These are phyloP conservation scores for Megathymus violae DNA, from an alignment of 1,140 invertebrate genomes.

Conservation along the genomic window DNA sequence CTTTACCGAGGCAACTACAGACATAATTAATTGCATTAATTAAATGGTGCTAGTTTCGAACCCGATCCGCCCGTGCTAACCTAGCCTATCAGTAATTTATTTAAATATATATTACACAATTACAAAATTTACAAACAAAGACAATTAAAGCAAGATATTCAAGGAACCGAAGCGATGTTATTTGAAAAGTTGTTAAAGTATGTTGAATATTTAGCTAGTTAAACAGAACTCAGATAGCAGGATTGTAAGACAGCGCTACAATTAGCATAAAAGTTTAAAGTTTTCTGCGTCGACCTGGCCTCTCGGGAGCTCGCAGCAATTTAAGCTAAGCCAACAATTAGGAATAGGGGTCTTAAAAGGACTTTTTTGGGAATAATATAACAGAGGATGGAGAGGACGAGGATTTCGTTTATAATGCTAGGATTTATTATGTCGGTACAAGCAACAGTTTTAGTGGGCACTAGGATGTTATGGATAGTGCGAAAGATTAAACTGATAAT, in stretches of 20 bases:
- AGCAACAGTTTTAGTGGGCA: too few relatives aligned
- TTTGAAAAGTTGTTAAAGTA: not conserved
- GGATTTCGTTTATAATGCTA: too few relatives aligned
- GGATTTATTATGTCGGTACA: too few relatives aligned
- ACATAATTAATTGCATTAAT: too few relatives aligned
- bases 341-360: not conserved
- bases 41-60: too few relatives aligned
- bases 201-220: not conserved
- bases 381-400: too few relatives aligned
- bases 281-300: conserved; percentile 24
- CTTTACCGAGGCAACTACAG: too few relatives aligned
- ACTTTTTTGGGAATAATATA: not conserved
- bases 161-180: not conserved
- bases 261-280: conserved; percentile 22
- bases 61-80: too few relatives aligned
- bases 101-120: too few relatives aligned
- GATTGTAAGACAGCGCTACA: conserved; percentile 26
- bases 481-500: too few relatives aligned
- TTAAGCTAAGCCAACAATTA: conserved; percentile 24
- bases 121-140: not conserved
- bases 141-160: not conserved
- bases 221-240: conserved; percentile 21
- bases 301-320: conserved; percentile 10
- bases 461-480: too few relatives aligned
- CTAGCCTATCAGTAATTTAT: too few relatives aligned